A percentile compares a stretch with the other conserved stretches of the same genome.
Conservation (phyloP, 2,113 vertebrate species). For the Arvicanthis niloticus region DNA sequence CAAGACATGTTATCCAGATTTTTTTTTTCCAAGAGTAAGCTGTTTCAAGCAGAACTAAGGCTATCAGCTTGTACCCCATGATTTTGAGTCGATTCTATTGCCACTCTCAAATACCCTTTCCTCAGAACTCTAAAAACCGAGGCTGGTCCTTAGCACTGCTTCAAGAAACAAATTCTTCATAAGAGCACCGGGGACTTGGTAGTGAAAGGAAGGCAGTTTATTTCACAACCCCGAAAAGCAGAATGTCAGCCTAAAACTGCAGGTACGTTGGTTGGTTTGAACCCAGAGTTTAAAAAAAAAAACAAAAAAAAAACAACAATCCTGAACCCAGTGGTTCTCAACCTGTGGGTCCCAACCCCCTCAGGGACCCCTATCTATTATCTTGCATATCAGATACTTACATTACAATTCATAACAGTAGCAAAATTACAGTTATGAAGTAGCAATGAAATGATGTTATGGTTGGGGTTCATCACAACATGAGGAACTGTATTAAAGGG, state of each 20-base stretch:
- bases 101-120: too few relatives aligned
- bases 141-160: too few relatives aligned
- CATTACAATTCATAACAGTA: background rate
- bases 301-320: background rate
- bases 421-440: background rate
- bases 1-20: too few relatives aligned
- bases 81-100: too few relatives aligned
- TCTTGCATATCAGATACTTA: background rate
- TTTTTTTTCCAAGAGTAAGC: too few relatives aligned
- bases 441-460: background rate
- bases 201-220: background rate
- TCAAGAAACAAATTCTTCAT: background rate
- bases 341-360: background rate
- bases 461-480: background rate
- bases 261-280: background rate
- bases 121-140: too few relatives aligned
- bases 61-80: too few relatives aligned
- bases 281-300: background rate
- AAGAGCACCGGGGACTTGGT: background rate
- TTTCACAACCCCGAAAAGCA: background rate
- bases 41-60: too few relatives aligned
- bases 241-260: background rate
- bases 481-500: background rate
- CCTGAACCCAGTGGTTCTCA: background rate
- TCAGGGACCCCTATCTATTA: background rate